These are phyloP conservation scores for Phortica okadai DNA, from an alignment of 2,888 invertebrate genomes.

Conservation along the genomic window DNA sequence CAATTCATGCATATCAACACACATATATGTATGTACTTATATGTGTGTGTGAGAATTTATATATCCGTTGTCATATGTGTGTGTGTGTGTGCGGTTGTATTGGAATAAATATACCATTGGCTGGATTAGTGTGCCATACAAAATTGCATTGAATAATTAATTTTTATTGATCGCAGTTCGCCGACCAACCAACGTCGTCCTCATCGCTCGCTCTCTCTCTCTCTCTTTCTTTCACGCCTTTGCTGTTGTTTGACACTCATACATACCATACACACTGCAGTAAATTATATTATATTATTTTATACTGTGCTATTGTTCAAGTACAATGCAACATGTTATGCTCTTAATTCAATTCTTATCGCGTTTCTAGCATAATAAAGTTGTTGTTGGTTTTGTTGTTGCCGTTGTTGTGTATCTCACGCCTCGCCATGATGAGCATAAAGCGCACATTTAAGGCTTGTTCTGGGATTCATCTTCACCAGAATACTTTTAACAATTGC, in stretches of 20 bases:
- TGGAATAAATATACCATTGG: slow-evolving; percentile 53
- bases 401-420: no score
- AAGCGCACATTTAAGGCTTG: background rate
- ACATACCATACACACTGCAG: background rate
- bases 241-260: background rate
- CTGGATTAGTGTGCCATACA: slow-evolving; percentile 53
- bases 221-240: background rate
- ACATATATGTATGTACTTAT: background rate
- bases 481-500: background rate
- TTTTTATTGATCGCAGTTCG: slow-evolving; percentile 66
- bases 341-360: background rate
- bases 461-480: background rate
- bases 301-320: background rate
- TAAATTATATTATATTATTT: background rate
- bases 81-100: slow-evolving; percentile 5
- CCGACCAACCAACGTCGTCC: background rate
- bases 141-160: slow-evolving; percentile 70
- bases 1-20: slow-evolving; percentile 47
- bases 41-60: slow-evolving; percentile 2
- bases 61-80: slow-evolving; percentile 5
- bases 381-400: background rate
- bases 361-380: background rate
- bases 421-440: background rate
- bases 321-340: background rate
- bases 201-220: no score